A percentile compares a stretch with the other conserved stretches of the same genome.
phyloP scores from a whole-genome alignment of 2,888 invertebrate species.

The Griposia aprilina region DNA sequence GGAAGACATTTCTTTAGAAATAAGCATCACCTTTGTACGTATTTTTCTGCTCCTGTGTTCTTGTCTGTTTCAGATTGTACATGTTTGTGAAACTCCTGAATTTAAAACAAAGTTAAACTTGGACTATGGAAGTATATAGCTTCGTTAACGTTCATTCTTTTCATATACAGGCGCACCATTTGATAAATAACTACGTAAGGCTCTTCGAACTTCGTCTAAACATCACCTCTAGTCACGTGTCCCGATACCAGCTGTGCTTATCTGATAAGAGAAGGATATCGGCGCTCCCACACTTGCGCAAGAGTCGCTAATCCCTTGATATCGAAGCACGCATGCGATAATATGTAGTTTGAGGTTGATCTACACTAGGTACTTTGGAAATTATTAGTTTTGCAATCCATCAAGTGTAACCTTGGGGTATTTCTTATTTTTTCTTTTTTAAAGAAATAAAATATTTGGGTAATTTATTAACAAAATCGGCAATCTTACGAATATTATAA shows the following conservation, averaged over 20 bases:
- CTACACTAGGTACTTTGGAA: conserved; percentile 10
- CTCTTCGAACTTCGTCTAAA: not conserved
- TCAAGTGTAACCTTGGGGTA: not conserved
- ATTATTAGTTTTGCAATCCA: not conserved
- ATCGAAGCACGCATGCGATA: conserved; percentile 39
- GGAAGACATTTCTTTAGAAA: no score
- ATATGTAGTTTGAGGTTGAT: conserved; percentile 35
- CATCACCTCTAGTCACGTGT: conserved; percentile 37
- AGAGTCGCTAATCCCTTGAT: conserved; percentile 45
- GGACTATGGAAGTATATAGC: no score
- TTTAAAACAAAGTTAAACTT: no score
- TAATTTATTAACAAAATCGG: no score
- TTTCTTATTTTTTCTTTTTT: not conserved
- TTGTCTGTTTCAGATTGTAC: no score
- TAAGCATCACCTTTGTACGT: no score
- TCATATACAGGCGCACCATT: no score
- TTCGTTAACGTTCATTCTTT: not conserved
- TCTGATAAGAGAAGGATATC: conserved; percentile 45
- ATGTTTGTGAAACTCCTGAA: no score
- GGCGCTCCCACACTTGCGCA: conserved; percentile 55
- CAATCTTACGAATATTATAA: no score
- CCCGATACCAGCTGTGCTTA: conserved; percentile 32
- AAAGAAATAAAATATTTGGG: not conserved
- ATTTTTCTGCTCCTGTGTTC: no score
- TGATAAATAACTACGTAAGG: not conserved